Evolutionary conservation across 2,888 invertebrate genomes (phyloP).

Genomic region (Phymatocera aterrima): DNA sequence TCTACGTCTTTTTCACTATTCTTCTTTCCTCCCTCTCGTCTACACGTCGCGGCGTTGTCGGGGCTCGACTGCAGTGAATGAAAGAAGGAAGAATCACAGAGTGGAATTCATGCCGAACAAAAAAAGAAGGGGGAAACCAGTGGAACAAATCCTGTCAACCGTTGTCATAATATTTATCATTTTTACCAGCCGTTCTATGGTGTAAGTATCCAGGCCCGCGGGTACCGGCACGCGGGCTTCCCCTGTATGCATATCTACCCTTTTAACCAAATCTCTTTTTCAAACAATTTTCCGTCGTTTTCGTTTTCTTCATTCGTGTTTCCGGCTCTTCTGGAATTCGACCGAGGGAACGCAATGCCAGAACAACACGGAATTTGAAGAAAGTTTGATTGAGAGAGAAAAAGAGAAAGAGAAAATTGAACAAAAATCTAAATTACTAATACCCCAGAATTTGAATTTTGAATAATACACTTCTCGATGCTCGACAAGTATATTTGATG

Average conservation of each 20-base stretch:
- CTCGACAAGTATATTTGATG: conserved; percentile 31
- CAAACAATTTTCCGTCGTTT: too few species aligned
- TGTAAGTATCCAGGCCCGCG: background rate
- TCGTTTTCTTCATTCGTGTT: too few species aligned
- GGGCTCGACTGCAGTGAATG: conserved; percentile 9
- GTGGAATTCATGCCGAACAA: conserved; percentile 21
- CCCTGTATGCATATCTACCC: conserved; percentile 28
- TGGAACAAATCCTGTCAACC: conserved; percentile 31
- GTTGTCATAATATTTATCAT: conserved; percentile 39
- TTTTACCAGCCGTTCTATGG: background rate
- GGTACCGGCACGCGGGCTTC: conserved; percentile 8
- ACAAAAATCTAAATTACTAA: too few species aligned
- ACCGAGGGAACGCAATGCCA: too few species aligned
- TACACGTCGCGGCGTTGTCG: too few species aligned
- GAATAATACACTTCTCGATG: background rate
- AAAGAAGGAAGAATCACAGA: conserved; percentile 17
- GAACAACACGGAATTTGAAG: too few species aligned
- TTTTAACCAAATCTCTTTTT: too few species aligned
- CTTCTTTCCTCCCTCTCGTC: conserved; percentile 12
- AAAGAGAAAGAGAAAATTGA: too few species aligned
- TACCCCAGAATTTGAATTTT: background rate
- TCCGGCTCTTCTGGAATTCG: too few species aligned
- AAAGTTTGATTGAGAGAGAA: too few species aligned
- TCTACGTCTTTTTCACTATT: conserved; percentile 30
- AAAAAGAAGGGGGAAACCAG: conserved; percentile 42